Percentiles rank a stretch among this genome's conserved stretches.
Evolutionary conservation across 2,113 vertebrate genomes (phyloP).

Genomic region (Limnothrissa miodon): DNA sequence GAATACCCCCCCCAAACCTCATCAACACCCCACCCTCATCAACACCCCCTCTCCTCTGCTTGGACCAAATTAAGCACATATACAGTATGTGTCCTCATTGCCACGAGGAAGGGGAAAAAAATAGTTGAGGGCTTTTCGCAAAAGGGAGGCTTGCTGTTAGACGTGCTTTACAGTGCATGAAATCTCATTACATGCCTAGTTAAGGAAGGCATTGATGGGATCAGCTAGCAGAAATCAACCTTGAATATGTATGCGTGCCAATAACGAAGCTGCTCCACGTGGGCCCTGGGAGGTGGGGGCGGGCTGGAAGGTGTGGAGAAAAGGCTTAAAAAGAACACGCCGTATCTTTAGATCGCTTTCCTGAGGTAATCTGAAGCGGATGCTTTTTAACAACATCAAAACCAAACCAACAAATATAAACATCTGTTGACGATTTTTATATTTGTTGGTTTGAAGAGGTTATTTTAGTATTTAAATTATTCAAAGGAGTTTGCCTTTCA

Average conservation of each 20-base stretch:
- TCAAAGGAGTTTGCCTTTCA: neutral
- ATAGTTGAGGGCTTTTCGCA: neutral
- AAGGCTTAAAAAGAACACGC: neutral
- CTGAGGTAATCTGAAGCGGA: neutral
- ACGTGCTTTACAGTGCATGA: slow-evolving; percentile 35
- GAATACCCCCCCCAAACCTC: neutral
- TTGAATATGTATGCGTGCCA: neutral
- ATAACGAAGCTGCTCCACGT: neutral
- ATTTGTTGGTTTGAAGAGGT: too few species aligned
- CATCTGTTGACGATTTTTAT: neutral
- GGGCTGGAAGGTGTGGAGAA: neutral
- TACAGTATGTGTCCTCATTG: neutral
- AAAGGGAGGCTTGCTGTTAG: neutral
- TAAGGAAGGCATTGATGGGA: slow-evolving; percentile 37
- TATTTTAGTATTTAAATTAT: neutral
- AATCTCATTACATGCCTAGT: slow-evolving; percentile 43
- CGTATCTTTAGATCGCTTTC: neutral
- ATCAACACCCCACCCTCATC: neutral
- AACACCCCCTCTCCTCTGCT: neutral
- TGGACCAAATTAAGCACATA: neutral
- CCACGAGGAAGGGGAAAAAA: neutral
- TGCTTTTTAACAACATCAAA: slow-evolving; percentile 17
- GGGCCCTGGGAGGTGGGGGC: too few species aligned
- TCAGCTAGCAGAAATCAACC: slow-evolving; percentile 4
- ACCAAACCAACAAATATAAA: neutral